Evolutionary conservation across 1,140 invertebrate genomes (phyloP).

Genomic region (Pemphigus obesinymphae): DNA sequence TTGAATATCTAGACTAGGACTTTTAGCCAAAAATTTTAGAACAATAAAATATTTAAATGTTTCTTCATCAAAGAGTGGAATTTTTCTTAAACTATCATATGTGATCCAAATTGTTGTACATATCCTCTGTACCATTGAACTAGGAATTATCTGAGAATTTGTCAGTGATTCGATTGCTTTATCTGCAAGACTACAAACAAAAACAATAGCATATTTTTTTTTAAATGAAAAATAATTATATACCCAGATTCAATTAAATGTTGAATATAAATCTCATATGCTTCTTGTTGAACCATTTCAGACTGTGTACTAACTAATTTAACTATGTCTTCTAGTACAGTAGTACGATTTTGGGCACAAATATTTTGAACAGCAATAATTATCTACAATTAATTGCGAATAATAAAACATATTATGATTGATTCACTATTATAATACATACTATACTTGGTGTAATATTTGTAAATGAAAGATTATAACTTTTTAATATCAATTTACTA

Average conservation of each 20-base stretch:
- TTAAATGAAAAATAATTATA: neutral
- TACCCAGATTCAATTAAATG: slow-evolving; percentile 26
- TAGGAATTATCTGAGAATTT: slow-evolving; percentile 31
- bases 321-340: slow-evolving; percentile 3
- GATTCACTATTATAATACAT: neutral
- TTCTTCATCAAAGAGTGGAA: slow-evolving; percentile 6
- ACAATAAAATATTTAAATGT: slow-evolving; percentile 17
- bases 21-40: slow-evolving; percentile 33
- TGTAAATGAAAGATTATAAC: slow-evolving; percentile 5
- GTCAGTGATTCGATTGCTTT: slow-evolving; percentile 21
- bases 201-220: neutral
- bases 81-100: slow-evolving; percentile 23
- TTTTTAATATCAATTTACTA: slow-evolving; percentile 24
- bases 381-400: neutral
- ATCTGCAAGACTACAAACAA: neutral
- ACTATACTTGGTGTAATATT: slow-evolving; percentile 35
- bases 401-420: neutral
- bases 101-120: slow-evolving; percentile 31
- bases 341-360: slow-evolving; percentile 21
- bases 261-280: slow-evolving; percentile 26
- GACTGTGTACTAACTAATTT: slow-evolving; percentile 33
- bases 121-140: slow-evolving; percentile 18
- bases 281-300: slow-evolving; percentile 5
- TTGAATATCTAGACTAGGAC: neutral
- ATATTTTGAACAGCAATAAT: slow-evolving; percentile 34